Percentiles rank a stretch among this genome's conserved stretches.
Evolutionary conservation across 2,888 invertebrate genomes (phyloP).

Genomic region (Belgica antarctica): DNA sequence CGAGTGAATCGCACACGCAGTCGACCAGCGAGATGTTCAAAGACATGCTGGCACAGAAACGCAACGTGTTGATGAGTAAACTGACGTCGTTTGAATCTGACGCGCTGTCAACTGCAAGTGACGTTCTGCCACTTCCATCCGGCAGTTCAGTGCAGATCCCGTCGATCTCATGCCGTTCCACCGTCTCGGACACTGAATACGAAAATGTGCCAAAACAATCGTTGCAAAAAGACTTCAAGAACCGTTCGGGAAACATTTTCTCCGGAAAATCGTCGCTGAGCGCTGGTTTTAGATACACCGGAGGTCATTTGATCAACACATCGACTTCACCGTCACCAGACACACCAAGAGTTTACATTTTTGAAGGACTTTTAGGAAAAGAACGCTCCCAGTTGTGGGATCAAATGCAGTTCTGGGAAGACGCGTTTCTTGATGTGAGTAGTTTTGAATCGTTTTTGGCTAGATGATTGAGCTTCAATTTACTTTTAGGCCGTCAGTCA

Average conservation of each 20-base stretch:
- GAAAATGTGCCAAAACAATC: slow-evolving; percentile 63
- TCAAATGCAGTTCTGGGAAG: slow-evolving; percentile 99
- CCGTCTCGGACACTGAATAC: slow-evolving; percentile 92
- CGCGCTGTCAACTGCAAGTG: slow-evolving; percentile 61
- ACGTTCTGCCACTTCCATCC: slow-evolving; percentile 64
- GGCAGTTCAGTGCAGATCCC: slow-evolving; percentile 59
- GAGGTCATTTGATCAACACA: slow-evolving; percentile 79
- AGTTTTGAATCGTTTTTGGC: slow-evolving; percentile 50
- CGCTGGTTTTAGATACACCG: slow-evolving; percentile 81
- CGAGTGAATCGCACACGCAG: slow-evolving; percentile 50
- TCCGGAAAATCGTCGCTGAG: slow-evolving; percentile 88
- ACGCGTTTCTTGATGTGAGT: slow-evolving; percentile 81
- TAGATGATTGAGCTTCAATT: not conserved
- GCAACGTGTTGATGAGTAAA: slow-evolving; percentile 80
- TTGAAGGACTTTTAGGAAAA: slow-evolving; percentile 75
- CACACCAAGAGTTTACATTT: slow-evolving; percentile 83
- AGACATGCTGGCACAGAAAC: slow-evolving; percentile 89
- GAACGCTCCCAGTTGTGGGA: slow-evolving; percentile 86
- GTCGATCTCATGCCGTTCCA: slow-evolving; percentile 73
- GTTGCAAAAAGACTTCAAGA: slow-evolving; percentile 65
- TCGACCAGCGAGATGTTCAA: slow-evolving; percentile 89
- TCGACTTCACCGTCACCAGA: slow-evolving; percentile 88
- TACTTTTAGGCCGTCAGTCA: slow-evolving; percentile 60
- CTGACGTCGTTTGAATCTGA: slow-evolving; percentile 88
- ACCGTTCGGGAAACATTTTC: slow-evolving; percentile 84